Conservation (phyloP, 1,140 invertebrate species). For the Epicauta chinensis region DNA sequence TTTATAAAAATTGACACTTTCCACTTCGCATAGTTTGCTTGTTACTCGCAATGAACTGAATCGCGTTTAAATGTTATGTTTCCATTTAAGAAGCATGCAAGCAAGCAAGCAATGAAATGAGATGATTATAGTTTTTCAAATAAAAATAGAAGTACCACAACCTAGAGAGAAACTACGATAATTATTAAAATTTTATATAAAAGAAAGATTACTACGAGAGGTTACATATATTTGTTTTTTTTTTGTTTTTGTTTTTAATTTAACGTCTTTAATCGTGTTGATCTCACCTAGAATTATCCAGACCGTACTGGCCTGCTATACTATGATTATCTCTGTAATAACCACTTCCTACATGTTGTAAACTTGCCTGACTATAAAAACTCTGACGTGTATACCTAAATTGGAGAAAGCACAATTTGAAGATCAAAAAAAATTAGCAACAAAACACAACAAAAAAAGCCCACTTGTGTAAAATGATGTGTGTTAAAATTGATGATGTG, state of each 20-base stretch:
- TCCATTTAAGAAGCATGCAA: conserved; percentile 5
- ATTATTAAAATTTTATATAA: not conserved
- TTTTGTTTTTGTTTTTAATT: too few relatives aligned
- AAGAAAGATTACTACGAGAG: too few relatives aligned
- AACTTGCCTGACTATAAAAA: conserved; percentile 40
- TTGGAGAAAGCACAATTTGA: conserved; percentile 1
- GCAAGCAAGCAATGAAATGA: conserved; percentile 3
- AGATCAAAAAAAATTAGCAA: not conserved
- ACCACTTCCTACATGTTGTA: conserved; percentile 31
- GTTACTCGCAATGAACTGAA: too few relatives aligned
- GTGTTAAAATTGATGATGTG: not conserved
- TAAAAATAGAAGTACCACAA: conserved; percentile 10
- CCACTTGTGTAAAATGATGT: not conserved
- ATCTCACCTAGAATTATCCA: conserved; percentile 42
- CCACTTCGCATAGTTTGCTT: too few relatives aligned
- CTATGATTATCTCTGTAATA: conserved; percentile 39
- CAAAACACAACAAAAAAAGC: not conserved
- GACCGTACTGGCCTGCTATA: conserved; percentile 38
- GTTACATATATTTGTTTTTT: too few relatives aligned
- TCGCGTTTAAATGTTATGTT: too few relatives aligned
- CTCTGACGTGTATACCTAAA: conserved; percentile 42
- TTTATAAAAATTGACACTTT: too few relatives aligned
- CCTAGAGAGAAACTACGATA: conserved; percentile 8
- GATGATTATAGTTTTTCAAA: conserved; percentile 1
- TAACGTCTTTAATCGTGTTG: too few relatives aligned